These are phyloP conservation scores for Coluber constrictor DNA, from an alignment of 2,797 vertebrate species.

Conservation along the genomic window DNA sequence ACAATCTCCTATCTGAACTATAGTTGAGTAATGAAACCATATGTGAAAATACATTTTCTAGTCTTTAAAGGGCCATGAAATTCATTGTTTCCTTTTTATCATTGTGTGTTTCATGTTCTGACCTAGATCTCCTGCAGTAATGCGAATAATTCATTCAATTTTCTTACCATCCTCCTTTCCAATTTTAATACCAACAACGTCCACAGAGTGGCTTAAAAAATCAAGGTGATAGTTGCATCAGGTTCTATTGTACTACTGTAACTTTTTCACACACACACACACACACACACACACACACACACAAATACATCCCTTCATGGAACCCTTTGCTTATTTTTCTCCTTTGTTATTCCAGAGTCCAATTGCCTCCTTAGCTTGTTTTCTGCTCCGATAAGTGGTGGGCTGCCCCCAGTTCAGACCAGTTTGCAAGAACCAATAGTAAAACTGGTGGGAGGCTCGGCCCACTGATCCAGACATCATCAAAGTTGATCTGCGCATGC, in stretches of 20 bases:
- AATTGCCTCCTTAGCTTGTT: neutral
- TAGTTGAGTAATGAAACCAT: neutral
- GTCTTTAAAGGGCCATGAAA: neutral
- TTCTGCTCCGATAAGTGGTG: neutral
- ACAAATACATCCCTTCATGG: neutral
- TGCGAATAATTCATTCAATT: neutral
- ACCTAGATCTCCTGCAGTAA: neutral
- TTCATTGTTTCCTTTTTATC: neutral
- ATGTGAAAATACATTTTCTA: neutral
- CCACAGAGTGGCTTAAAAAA: neutral
- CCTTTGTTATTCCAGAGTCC: neutral
- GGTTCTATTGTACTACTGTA: neutral
- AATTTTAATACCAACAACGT: neutral
- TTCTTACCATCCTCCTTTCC: neutral
- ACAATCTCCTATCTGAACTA: neutral
- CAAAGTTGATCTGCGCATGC: too few species aligned
- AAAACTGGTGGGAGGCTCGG: too few species aligned
- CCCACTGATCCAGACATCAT: too few species aligned
- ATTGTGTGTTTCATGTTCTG: neutral
- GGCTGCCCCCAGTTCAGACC: too few species aligned
- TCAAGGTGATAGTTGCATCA: neutral
- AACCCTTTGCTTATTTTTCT: neutral
- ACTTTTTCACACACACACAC: neutral
- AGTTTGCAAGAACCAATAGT: too few species aligned
- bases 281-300: neutral